Base-by-base conservation (phyloP, 2,113 vertebrate species). In the Smithornis capensis region DNA sequence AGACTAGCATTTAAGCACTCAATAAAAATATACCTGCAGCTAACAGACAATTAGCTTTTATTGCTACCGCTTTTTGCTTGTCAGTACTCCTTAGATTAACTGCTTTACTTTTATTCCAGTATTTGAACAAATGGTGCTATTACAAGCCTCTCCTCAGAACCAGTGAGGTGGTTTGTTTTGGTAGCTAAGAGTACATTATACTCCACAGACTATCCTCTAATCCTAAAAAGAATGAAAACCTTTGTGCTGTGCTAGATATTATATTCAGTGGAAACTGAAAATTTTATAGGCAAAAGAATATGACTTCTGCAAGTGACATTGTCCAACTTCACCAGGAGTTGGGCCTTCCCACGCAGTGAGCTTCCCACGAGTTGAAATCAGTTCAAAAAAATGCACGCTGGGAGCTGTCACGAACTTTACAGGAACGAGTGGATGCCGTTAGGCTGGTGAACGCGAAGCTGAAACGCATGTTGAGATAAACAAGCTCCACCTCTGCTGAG, bases 1-100 rank as follows among this genome's bases (percentile, higher is more conserved):
- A 95, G 80, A 31, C 64, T 90, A 60, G 65, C 68, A 96, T 68
- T 96, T 88, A 94, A 95, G 87, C 60, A 91, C 93, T 96, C 93
- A 79, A 71, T 93, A 94, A 94, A 96, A 97, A 82, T 94, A 95
- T 65, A 96, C 93, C 94, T 96, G 87, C 53, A 95, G 87, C 92
- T 95, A 96, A 87, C 91, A 96, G 94, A 95, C 94, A 95, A 92
- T 95, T 96, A 96, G 95, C 75, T 95, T 97, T 97, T 96, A 95
- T 90, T 95, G 94, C 76, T 75, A 64, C 73, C 90, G 80, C 85
- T 88, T 96, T 96, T 94, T 94, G 73, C 93, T 92, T 95, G 92
- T 93, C 93, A 93, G 79, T 94, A 69, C 45, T 92, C 67, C 86
- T 87, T 79, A 90, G 83, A 94, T 95, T 93, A 93, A 97, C 85